phyloP scores from a whole-genome alignment of 2,888 invertebrate genomes.

The Agonopterix alstromeriana region DNA sequence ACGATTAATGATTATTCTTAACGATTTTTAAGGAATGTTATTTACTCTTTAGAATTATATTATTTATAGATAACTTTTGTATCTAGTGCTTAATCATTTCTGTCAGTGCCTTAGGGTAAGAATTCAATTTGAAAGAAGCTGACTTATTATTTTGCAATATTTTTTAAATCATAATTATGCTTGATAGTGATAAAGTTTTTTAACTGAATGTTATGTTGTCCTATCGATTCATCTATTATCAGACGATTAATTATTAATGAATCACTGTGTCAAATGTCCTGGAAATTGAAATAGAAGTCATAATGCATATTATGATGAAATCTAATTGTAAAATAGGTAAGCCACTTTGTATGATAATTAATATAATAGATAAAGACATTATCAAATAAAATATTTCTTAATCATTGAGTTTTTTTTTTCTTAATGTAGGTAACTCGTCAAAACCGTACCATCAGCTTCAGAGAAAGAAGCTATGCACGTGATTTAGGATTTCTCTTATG shows the following conservation, averaged over 20 bases:
- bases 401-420: slow-evolving; percentile 8
- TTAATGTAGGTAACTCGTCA: neutral
- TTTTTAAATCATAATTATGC: slow-evolving; percentile 38
- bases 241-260: slow-evolving; percentile 19
- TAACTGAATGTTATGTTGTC: slow-evolving; percentile 23
- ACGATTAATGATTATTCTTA: slow-evolving; percentile 41
- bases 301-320: slow-evolving; percentile 24
- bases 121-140: slow-evolving; percentile 46
- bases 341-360: slow-evolving; percentile 66
- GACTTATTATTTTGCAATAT: slow-evolving; percentile 43
- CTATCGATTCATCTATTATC: neutral
- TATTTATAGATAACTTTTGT: slow-evolving; percentile 52
- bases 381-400: slow-evolving; percentile 62
- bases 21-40: slow-evolving; percentile 63
- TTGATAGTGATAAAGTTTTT: slow-evolving; percentile 29
- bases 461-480: no score
- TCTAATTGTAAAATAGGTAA: slow-evolving; percentile 54
- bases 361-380: slow-evolving; percentile 68
- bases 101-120: slow-evolving; percentile 71
- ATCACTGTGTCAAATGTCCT: slow-evolving; percentile 63
- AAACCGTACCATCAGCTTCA: neutral
- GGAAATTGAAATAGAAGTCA: slow-evolving; percentile 27
- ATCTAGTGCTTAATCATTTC: slow-evolving; percentile 61
- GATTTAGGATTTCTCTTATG: no score
- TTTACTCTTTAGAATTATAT: slow-evolving; percentile 62